phyloP scores from a whole-genome alignment of 2,113 vertebrate genomes.

The Grallaria varia region DNA sequence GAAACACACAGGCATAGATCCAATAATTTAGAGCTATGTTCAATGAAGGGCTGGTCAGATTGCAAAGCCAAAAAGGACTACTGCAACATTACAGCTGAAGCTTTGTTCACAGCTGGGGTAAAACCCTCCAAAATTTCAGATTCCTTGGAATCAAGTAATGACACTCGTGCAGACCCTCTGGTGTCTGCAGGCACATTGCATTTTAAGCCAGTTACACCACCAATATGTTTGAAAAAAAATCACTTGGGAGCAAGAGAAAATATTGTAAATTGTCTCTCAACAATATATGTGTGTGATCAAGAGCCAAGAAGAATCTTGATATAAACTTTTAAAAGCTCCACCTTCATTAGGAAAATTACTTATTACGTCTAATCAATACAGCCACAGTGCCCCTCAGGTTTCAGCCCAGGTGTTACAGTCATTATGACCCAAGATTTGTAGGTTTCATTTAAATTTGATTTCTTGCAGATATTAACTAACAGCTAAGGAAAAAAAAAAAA shows the following conservation, averaged over 20 bases:
- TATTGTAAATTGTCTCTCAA: neutral
- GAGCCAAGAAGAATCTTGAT: neutral
- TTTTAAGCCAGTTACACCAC: neutral
- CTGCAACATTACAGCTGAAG: neutral
- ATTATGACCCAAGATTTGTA: neutral
- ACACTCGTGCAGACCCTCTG: neutral
- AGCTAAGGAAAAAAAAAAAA: neutral
- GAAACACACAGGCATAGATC: fast-evolving
- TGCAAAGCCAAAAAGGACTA: neutral
- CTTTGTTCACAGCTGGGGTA: neutral
- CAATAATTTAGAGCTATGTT: neutral
- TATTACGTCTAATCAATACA: neutral
- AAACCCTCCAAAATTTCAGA: neutral
- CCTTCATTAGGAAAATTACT: neutral
- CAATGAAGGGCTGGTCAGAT: neutral
- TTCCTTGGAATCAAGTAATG: neutral
- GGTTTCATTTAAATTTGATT: neutral
- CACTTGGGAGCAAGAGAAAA: neutral
- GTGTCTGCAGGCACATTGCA: neutral
- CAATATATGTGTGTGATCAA: neutral
- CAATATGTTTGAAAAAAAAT: neutral
- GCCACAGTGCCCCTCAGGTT: neutral
- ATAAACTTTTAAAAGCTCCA: neutral
- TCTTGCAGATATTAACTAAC: slow-evolving; percentile 14
- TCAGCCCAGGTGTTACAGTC: neutral